Evolutionary conservation across 1,140 invertebrate genomes (phyloP).

Genomic region (Trigoniulus corallinus): DNA sequence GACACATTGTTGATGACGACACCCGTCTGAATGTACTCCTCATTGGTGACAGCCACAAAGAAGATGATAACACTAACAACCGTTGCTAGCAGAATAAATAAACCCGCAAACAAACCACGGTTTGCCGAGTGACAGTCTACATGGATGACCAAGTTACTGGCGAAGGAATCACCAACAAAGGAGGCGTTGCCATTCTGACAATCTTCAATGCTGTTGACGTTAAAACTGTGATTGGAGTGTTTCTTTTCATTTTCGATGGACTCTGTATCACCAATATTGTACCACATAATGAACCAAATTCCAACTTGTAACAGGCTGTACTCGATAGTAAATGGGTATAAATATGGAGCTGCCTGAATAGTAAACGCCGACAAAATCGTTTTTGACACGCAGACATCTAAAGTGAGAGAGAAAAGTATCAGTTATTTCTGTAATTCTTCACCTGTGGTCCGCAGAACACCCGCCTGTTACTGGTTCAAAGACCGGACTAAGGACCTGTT

Average conservation of each 20-base stretch:
- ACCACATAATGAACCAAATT: conserved; percentile 51
- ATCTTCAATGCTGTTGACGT: conserved; percentile 16
- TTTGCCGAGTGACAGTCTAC: conserved; percentile 55
- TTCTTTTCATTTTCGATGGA: neutral
- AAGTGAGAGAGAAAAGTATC: neutral
- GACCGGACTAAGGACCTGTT: too few relatives aligned
- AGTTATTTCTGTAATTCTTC: too few relatives aligned
- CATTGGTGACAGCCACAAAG: conserved; percentile 41
- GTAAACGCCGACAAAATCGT: conserved; percentile 6
- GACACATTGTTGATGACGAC: conserved; percentile 17
- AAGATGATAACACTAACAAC: conserved; percentile 47
- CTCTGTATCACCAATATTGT: conserved; percentile 42
- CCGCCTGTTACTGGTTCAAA: too few relatives aligned
- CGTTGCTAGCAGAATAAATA: conserved; percentile 41
- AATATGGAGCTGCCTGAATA: conserved; percentile 32
- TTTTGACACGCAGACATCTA: conserved; percentile 5
- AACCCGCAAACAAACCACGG: conserved; percentile 46
- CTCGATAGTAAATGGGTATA: conserved; percentile 56
- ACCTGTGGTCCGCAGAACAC: too few relatives aligned
- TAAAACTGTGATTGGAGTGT: conserved; percentile 4
- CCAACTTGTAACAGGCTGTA: conserved; percentile 55
- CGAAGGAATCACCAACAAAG: conserved; percentile 11
- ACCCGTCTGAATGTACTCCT: conserved; percentile 19
- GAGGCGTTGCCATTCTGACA: neutral
- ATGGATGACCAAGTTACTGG: conserved; percentile 41